phyloP scores from a whole-genome alignment of 2,797 vertebrate genomes.

The Sebastes steindachneri region DNA sequence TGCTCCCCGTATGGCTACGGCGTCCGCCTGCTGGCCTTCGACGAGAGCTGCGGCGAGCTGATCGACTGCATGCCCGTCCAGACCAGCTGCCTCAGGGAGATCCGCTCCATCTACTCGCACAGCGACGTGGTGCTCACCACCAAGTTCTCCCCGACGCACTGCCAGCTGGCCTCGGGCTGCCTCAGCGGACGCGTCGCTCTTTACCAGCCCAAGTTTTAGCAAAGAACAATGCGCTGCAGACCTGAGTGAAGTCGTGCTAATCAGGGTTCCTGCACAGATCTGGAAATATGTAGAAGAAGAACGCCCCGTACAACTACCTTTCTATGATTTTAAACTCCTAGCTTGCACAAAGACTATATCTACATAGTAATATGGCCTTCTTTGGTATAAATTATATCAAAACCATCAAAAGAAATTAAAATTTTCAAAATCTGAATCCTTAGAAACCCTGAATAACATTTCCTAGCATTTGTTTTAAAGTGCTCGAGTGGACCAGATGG shows the following conservation, averaged over 20 bases:
- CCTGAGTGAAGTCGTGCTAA: slow-evolving; percentile 19
- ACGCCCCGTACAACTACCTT: not conserved
- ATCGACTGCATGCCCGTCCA: slow-evolving; percentile 93
- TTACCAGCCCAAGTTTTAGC: slow-evolving; percentile 99
- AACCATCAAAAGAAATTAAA: not conserved
- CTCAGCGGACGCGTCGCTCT: slow-evolving; percentile 97
- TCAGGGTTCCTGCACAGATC: slow-evolving; percentile 2
- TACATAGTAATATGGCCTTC: not conserved
- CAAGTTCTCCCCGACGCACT: slow-evolving; percentile 99
- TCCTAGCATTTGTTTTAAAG: slow-evolving; percentile 38
- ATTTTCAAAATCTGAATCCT: not conserved
- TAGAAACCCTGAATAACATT: not conserved
- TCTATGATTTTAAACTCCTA: slow-evolving; percentile 1
- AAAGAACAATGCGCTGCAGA: not conserved
- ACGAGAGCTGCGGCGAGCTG: slow-evolving; percentile 92
- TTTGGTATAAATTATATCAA: not conserved
- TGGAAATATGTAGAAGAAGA: not conserved
- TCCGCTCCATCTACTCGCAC: slow-evolving; percentile 97
- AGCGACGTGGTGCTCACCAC: slow-evolving; percentile 98
- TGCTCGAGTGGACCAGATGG: not conserved
- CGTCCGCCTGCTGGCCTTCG: slow-evolving; percentile 95
- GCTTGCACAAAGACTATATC: not conserved
- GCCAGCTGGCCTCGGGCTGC: slow-evolving; percentile 99
- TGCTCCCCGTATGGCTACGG: slow-evolving; percentile 97
- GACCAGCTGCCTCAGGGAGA: slow-evolving; percentile 91